phyloP scores from a whole-genome alignment of 92 coral and sea anemone species.

The Chrysogorgia sp. region DNA sequence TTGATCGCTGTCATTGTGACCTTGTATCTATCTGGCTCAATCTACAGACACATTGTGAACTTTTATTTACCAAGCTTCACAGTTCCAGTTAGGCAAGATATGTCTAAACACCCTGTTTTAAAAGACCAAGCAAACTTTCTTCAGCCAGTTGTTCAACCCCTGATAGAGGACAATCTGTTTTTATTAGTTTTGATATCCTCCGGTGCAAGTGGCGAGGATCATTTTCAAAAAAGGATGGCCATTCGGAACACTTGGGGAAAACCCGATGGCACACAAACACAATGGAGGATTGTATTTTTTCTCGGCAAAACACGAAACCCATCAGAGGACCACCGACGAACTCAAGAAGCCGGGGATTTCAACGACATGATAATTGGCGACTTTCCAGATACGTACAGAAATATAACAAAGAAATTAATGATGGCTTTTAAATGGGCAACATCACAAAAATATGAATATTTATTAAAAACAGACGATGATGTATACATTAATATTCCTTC shows the following conservation, averaged over 20 bases:
- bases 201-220: constrained; percentile 57
- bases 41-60: constrained; percentile 13
- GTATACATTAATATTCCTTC: constrained; percentile 77
- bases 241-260: constrained; percentile 75
- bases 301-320: constrained; percentile 56
- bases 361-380: constrained; percentile 80
- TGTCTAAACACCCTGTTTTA: constrained; percentile 4
- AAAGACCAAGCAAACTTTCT: constrained; percentile 2
- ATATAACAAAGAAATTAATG: constrained; percentile 70
- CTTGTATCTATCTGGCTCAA: not conserved
- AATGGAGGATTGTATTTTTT: constrained; percentile 70
- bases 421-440: constrained; percentile 88
- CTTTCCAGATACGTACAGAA: constrained; percentile 71
- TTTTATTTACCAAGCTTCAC: constrained; percentile 25
- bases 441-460: constrained; percentile 54
- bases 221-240: constrained; percentile 55
- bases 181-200: constrained; percentile 67
- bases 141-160: constrained; percentile 48
- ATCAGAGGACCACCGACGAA: constrained; percentile 47
- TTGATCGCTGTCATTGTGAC: not conserved
- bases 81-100: constrained; percentile 10
- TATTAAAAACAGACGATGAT: constrained; percentile 90
- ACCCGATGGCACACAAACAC: not conserved
- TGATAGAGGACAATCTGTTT: constrained; percentile 24
- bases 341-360: constrained; percentile 57